Percentiles rank a stretch among this genome's conserved stretches.
Evolutionary conservation across 2,888 invertebrate genomes (phyloP).

Genomic region (Onthophagus sagittarius): DNA sequence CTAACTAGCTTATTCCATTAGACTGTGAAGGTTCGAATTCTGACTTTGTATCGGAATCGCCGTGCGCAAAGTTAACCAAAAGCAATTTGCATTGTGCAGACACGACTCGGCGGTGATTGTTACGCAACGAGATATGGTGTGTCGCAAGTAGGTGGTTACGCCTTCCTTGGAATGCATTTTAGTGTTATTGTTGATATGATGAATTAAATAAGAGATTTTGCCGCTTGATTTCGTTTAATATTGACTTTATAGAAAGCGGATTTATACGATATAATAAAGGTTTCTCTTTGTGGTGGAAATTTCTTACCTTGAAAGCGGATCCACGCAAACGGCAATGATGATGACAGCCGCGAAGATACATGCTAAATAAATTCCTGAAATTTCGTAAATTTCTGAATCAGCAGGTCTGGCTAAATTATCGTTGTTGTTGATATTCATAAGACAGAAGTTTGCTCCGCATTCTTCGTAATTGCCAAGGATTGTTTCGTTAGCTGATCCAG

Average conservation of each 20-base stretch:
- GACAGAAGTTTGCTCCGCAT: conserved; percentile 83
- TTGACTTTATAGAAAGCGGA: neutral
- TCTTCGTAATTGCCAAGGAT: conserved; percentile 50
- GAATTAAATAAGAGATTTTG: neutral
- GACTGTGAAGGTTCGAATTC: neutral
- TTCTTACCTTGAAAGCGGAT: conserved; percentile 79
- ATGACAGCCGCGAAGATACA: conserved; percentile 83
- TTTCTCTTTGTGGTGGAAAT: neutral
- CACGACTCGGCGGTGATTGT: neutral
- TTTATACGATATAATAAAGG: conserved; percentile 2
- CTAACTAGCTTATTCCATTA: neutral
- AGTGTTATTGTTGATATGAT: neutral
- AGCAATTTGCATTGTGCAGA: neutral
- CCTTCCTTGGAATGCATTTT: neutral
- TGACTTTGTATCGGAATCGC: neutral
- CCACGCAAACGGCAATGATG: conserved; percentile 83
- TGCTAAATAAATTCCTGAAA: conserved; percentile 82
- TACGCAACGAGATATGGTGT: neutral
- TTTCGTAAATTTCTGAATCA: conserved; percentile 81
- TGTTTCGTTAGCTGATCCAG: conserved; percentile 46
- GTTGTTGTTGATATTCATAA: conserved; percentile 66
- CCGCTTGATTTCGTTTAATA: too few relatives aligned
- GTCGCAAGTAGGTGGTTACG: neutral
- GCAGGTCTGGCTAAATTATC: conserved; percentile 77
- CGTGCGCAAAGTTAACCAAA: neutral